phyloP scores from a whole-genome alignment of 1,140 invertebrate genomes.

The Oryzaephilus surinamensis region DNA sequence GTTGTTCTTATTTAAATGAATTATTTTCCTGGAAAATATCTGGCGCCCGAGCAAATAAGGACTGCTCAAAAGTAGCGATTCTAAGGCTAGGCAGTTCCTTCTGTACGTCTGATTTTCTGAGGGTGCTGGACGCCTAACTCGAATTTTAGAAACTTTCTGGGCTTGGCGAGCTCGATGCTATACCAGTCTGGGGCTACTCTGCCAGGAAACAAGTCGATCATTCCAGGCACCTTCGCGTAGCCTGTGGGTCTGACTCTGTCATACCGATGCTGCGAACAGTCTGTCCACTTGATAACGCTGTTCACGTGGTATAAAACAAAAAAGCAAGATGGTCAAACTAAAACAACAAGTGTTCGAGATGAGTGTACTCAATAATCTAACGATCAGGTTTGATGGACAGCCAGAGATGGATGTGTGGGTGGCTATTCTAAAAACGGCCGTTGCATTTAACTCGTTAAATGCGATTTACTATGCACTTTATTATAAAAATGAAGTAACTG shows the following conservation, averaged over 20 bases:
- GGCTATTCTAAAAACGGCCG: slow-evolving; percentile 4
- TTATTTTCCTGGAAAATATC: too few species aligned
- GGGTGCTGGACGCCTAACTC: too few species aligned
- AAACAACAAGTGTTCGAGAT: slow-evolving; percentile 14
- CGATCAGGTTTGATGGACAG: not conserved
- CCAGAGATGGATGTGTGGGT: slow-evolving; percentile 6
- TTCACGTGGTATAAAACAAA: slow-evolving; percentile 5
- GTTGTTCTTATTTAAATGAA: too few species aligned
- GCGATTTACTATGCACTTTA: slow-evolving; percentile 4
- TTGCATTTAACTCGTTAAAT: slow-evolving; percentile 7
- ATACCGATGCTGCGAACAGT: not conserved
- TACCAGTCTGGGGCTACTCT: too few species aligned
- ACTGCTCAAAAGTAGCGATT: too few species aligned
- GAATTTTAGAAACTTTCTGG: not conserved
- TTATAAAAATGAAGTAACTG: slow-evolving; percentile 7
- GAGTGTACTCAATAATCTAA: slow-evolving; percentile 8
- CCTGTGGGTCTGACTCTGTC: too few species aligned
- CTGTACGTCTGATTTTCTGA: too few species aligned
- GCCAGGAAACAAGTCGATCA: too few species aligned
- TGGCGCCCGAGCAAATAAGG: too few species aligned
- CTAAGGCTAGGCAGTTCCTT: too few species aligned
- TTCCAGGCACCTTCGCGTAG: too few species aligned
- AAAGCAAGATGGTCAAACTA: slow-evolving; percentile 6
- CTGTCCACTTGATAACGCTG: slow-evolving; percentile 4
- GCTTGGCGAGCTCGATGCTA: too few species aligned